phyloP scores from a whole-genome alignment of 1,140 invertebrate species.

The Adelges cooleyi region DNA sequence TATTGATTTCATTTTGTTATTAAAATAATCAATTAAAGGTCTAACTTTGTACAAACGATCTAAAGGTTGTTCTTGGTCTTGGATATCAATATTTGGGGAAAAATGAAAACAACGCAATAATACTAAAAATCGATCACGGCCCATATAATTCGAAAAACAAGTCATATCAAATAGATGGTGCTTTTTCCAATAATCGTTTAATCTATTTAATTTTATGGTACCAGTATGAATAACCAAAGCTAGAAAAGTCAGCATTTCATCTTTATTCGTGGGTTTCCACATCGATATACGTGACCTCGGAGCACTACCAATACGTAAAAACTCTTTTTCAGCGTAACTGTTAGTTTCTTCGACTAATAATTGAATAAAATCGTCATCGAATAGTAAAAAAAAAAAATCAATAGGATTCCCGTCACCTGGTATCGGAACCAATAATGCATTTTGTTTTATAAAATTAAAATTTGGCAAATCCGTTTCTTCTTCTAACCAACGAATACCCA shows the following conservation, averaged over 20 bases:
- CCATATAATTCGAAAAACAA: constrained; percentile 6
- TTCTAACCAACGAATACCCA: neutral
- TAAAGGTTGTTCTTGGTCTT: neutral
- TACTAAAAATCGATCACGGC: neutral
- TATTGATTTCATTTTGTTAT: constrained; percentile 2
- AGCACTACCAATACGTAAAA: neutral
- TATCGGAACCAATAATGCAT: neutral
- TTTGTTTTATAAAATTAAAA: neutral
- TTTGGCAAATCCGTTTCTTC: neutral
- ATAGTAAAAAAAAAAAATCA: neutral
- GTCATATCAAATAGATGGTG: neutral
- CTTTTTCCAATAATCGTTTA: constrained; percentile 1
- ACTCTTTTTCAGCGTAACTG: constrained; percentile 1
- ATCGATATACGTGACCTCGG: neutral
- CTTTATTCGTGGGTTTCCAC: constrained; percentile 2
- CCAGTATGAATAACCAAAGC: neutral
- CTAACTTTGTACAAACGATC: neutral
- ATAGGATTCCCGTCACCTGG: constrained; percentile 4
- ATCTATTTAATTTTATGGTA: neutral
- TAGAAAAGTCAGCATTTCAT: neutral
- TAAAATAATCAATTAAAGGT: constrained; percentile 7
- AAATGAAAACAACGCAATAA: neutral
- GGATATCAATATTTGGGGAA: neutral
- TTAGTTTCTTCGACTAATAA: neutral
- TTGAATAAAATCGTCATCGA: neutral